Evolutionary conservation across 2,888 invertebrate species (phyloP), one percentile per base, ranked within the genome.

Genomic region (Axea sp.): DNA sequence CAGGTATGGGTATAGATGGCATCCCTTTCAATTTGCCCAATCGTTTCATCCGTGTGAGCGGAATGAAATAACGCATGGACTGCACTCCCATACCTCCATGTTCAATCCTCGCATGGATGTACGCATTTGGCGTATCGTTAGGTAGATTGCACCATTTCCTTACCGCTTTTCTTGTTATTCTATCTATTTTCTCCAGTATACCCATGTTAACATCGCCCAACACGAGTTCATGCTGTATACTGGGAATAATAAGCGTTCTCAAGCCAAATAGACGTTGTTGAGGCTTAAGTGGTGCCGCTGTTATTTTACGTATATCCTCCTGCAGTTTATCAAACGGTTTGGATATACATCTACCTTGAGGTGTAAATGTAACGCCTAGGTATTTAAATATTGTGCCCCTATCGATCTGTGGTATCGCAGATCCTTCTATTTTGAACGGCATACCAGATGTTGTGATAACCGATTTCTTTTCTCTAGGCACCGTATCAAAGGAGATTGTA

Each of bases 91-190:
- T 76, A 1, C 78, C 84, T 53, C 77, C 82, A 65, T 82, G 82
- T 26, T 39, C 74, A 0, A 76, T 49, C 2, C 1, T 8, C 0
- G 2, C 76, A 41, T 0, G 85, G 80, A 43, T 86, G 82, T 84
- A 87, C 0, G 78, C 83, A 1, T 76, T 77, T 1, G 84, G 80
- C 1, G 74, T 73, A 47, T 86, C 86, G 2, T 78, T 57, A 0
- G 86, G 87, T 0, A 87, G 80, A 6, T 78, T 67, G 0, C 86
- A 71, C 80, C 81, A 81, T 3, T 68, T 76, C 60, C 86, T 76
- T 0, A 83, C 77, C 0, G 76, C 62, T 1, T 30, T 51, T 53
- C 85, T 77, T 22, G 86, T 78, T 15, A 81, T 68, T 0, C 81
- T 59, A 65, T 88, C 88, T 7, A 86, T 53, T 45, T 81, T 78